Evolutionary conservation across 2,797 vertebrate species (phyloP).

Genomic region (Coluber constrictor): DNA sequence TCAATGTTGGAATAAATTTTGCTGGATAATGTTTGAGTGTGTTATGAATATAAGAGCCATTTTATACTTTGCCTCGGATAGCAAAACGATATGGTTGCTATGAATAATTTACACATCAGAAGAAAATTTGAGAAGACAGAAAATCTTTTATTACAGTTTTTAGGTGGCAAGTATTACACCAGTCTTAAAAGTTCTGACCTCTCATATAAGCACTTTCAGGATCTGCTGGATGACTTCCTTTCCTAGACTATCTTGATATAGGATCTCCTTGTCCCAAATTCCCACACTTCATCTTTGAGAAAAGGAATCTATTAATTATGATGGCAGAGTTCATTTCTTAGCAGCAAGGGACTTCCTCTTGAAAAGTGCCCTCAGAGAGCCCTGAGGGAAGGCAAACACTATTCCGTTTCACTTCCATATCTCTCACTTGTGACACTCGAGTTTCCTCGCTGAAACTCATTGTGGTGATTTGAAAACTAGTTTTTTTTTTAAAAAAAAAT

Average conservation of each 20-base stretch:
- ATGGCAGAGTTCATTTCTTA: conserved; percentile 23
- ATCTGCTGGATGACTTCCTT: not conserved
- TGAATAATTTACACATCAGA: not conserved
- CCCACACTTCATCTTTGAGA: conserved; percentile 2
- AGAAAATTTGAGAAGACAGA: not conserved
- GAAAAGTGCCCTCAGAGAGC: not conserved
- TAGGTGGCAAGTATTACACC: not conserved
- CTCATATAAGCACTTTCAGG: not conserved
- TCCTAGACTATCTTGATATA: not conserved
- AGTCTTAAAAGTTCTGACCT: not conserved
- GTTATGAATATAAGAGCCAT: not conserved
- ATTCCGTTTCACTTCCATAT: not conserved
- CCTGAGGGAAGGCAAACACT: not conserved
- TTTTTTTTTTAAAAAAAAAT: not conserved
- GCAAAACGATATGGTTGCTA: not conserved
- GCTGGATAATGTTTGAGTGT: not conserved
- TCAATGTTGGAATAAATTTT: not conserved
- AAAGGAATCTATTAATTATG: conserved; percentile 2
- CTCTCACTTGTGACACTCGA: not conserved
- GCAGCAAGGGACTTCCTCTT: conserved; percentile 15
- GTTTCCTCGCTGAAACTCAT: not conserved
- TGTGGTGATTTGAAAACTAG: not conserved
- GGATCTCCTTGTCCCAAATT: not conserved
- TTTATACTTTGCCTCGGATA: not conserved
- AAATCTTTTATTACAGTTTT: not conserved